Conservation (phyloP, 2,888 invertebrate genomes). For the Athripsodes cinereus region DNA sequence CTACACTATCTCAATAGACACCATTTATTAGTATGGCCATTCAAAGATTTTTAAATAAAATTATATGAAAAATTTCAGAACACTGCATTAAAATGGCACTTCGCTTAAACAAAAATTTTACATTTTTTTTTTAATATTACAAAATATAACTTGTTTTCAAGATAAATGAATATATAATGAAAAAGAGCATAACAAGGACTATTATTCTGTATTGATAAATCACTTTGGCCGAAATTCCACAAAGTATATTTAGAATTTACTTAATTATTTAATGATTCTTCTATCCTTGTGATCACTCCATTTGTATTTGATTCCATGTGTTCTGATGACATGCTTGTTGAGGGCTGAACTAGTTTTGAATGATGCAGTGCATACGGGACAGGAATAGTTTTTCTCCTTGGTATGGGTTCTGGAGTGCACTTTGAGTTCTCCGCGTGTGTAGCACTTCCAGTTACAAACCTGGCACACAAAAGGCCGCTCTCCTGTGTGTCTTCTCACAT, state of each 20-base stretch:
- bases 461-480: conserved; percentile 41
- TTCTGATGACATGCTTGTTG: conserved; percentile 44
- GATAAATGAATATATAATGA: too few relatives aligned
- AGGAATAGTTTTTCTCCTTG: conserved; percentile 42
- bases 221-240: too few relatives aligned
- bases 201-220: too few relatives aligned
- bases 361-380: conserved; percentile 39
- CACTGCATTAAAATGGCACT: too few relatives aligned
- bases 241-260: background rate
- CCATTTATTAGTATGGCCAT: too few relatives aligned
- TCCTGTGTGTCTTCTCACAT: conserved; percentile 43
- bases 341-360: conserved; percentile 44
- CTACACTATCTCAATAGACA: too few relatives aligned
- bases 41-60: too few relatives aligned
- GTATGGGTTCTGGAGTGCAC: conserved; percentile 43
- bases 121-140: too few relatives aligned
- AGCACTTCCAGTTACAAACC: conserved; percentile 38
- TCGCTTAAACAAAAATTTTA: too few relatives aligned
- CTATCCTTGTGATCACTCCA: conserved; percentile 35
- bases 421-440: conserved; percentile 39
- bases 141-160: too few relatives aligned
- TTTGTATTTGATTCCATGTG: conserved; percentile 41
- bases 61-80: too few relatives aligned
- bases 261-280: conserved; percentile 14
- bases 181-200: too few relatives aligned